Base-by-base conservation (phyloP, 1,140 invertebrate genomes). In the Camponotus pennsylvanicus region DNA sequence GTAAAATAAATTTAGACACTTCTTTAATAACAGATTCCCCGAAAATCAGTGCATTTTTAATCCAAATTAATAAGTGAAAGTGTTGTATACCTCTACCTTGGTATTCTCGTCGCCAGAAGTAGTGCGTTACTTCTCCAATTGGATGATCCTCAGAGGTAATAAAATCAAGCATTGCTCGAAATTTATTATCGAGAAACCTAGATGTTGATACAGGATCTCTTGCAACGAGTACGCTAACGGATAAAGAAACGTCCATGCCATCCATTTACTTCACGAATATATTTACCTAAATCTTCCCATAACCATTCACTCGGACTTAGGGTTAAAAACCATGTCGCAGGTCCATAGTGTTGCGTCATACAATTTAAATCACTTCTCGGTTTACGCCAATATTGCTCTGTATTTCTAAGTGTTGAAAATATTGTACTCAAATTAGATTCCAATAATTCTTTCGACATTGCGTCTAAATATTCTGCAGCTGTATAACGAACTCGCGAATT, bases 1-100 rank as follows among this genome's bases (percentile, higher is more conserved):
- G 71, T 40, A 40, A 75, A 75, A 75, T 75, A 59, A 75, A 75
- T 59, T 59, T 55, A 11, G 45, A 55, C 7, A 71, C 32, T 55
- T 71, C 18, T 55, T 71, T 32, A 3, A 5, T 11, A 15, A 34
- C 40, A 15, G 52, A 75, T 75, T 59, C 49, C 37, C 32, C 21
- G 15, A 71, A 0, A 37, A 73, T 73, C 2, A 32, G 49, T 13
- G 70, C 70, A 73, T 73, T 34, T 73, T 73, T 37, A 55, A 73
- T 55, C 49, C 45, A 57, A 57, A 73, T 37, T 57, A 57, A 73
- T 15, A 73, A 34, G 13, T 73, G 32, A 57, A 73, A 73, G 34
- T 73, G 70, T n/a, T 73, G 70, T 37, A 37, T 73, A 6, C 32
- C 70, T 70, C 27, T 70, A 49, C 21, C 45, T 32, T 70, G 21